phyloP scores from a whole-genome alignment of 2,888 invertebrate genomes.

The Andrena dorsata region DNA sequence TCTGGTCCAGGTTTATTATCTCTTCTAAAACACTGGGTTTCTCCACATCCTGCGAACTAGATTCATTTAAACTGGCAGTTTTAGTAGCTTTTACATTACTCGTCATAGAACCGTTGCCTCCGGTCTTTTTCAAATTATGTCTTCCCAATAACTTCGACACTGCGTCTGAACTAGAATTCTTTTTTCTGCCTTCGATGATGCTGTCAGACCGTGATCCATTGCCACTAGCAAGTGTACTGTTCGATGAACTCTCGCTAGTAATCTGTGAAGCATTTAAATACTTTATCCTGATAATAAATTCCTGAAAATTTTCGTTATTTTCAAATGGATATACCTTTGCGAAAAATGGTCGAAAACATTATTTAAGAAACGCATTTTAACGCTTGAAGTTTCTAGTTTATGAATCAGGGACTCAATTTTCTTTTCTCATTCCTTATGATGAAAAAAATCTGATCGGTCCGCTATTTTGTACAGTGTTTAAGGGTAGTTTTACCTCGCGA shows the following conservation, averaged over 20 bases:
- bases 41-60: not conserved
- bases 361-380: too few relatives aligned
- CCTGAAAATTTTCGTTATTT: too few relatives aligned
- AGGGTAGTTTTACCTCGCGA: too few relatives aligned
- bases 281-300: not conserved
- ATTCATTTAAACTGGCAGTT: not conserved
- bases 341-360: too few relatives aligned
- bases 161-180: not conserved
- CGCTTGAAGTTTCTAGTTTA: too few relatives aligned
- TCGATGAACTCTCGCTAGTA: not conserved
- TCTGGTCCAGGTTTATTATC: not conserved
- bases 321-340: too few relatives aligned
- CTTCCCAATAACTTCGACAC: not conserved
- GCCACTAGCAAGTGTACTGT: not conserved
- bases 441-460: too few relatives aligned
- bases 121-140: conserved; percentile 1
- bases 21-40: not conserved
- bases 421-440: too few relatives aligned
- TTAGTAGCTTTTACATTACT: not conserved
- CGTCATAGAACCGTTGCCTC: not conserved
- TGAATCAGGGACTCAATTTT: too few relatives aligned
- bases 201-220: not conserved
- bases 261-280: conserved; percentile 31
- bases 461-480: too few relatives aligned
- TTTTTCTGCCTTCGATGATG: not conserved